Percentiles rank a stretch among this genome's conserved stretches.
These are phyloP conservation scores for Cyaniris semiargus DNA, from an alignment of 2,888 invertebrate species.

Conservation along the genomic window DNA sequence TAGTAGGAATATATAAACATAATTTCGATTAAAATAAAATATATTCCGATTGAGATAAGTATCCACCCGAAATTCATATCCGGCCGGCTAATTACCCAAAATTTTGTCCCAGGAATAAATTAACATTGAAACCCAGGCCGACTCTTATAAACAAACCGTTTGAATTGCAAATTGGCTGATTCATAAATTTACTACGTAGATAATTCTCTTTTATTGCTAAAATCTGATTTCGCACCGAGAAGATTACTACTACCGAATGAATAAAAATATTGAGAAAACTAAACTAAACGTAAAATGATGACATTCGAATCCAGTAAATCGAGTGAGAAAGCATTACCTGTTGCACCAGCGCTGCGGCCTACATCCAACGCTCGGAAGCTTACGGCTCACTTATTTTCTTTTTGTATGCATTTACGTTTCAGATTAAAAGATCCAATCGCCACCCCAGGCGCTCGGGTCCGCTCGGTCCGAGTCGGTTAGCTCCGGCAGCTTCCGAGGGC, in stretches of 20 bases:
- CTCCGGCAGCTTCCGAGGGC: constrained; percentile 51
- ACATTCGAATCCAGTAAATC: constrained; percentile 35
- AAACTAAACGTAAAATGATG: background rate
- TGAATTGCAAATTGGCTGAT: constrained; percentile 66
- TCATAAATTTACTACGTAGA: constrained; percentile 53
- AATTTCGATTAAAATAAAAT: background rate
- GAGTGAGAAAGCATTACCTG: constrained; percentile 62
- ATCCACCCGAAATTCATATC: constrained; percentile 41
- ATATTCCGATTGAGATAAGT: background rate
- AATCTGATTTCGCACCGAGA: constrained; percentile 1
- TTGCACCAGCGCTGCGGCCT: constrained; percentile 58
- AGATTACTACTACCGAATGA: background rate
- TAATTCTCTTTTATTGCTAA: constrained; percentile 39
- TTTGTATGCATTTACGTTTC: constrained; percentile 78
- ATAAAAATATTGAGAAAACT: background rate
- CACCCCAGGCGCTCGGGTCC: constrained; percentile 64
- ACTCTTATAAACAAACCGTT: constrained; percentile 61
- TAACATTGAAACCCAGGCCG: constrained; percentile 59
- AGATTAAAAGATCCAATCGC: constrained; percentile 79
- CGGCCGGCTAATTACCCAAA: constrained; percentile 53
- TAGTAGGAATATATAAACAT: background rate
- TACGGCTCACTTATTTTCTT: constrained; percentile 67
- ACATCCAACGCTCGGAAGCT: constrained; percentile 62
- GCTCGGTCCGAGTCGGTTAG: constrained; percentile 60
- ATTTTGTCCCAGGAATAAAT: constrained; percentile 62